Conservation (phyloP, 1,140 invertebrate genomes). For the Drosophila mauritiana region DNA sequence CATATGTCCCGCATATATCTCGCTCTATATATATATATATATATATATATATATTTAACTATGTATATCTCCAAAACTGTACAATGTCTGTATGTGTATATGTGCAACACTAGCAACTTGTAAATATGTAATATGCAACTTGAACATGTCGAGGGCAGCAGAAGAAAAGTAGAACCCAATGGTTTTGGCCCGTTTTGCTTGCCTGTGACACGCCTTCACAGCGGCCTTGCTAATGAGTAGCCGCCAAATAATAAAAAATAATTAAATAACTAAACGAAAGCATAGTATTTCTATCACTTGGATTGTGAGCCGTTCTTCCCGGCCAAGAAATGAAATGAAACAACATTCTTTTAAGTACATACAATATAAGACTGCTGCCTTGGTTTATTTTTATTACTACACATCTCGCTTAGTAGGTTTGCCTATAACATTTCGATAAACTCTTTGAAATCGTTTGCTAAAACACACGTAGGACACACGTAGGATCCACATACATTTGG, state of each 20-base stretch:
- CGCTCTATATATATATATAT: constrained; percentile 9
- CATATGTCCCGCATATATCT: constrained; percentile 14
- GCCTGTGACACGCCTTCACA: constrained; percentile 24
- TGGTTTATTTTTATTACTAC: constrained; percentile 49
- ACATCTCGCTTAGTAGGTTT: constrained; percentile 54
- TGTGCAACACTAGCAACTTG: constrained; percentile 29
- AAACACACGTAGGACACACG: constrained; percentile 46
- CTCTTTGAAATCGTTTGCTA: constrained; percentile 48
- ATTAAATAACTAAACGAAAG: neutral
- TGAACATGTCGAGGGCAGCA: constrained; percentile 2
- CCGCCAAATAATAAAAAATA: constrained; percentile 36
- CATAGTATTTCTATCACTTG: neutral
- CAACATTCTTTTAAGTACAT: constrained; percentile 37
- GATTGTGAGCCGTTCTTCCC: no score
- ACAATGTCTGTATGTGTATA: constrained; percentile 30
- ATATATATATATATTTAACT: constrained; percentile 8
- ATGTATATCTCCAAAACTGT: constrained; percentile 8
- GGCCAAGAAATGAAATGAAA: no score
- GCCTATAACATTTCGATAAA: constrained; percentile 71
- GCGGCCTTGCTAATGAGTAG: constrained; percentile 34
- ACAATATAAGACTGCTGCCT: constrained; percentile 49
- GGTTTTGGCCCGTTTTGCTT: neutral
- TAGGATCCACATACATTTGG: constrained; percentile 38
- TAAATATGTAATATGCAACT: constrained; percentile 40
- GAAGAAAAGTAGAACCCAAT: neutral